Evolutionary conservation across 2,797 vertebrate species (phyloP).

Genomic region (Rhinatrema bivittatum): DNA sequence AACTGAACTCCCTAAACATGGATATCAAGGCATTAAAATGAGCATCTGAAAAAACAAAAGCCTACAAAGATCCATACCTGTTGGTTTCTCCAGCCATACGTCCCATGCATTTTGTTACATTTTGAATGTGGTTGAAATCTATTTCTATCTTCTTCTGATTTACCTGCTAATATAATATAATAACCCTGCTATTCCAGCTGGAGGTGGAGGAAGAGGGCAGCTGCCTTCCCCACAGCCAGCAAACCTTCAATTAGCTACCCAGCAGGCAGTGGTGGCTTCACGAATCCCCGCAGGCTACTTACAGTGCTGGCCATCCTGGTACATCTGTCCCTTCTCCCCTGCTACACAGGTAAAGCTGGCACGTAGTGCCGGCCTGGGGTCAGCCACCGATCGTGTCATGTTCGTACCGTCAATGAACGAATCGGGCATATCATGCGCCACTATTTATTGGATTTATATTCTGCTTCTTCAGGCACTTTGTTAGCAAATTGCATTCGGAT

Average conservation of each 20-base stretch:
- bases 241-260: slow-evolving; percentile 29
- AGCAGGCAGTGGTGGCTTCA: slow-evolving; percentile 17
- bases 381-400: not conserved
- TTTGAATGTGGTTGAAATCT: slow-evolving; percentile 22
- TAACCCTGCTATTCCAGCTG: slow-evolving; percentile 23
- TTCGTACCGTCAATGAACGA: not conserved
- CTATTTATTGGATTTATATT: no score
- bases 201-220: slow-evolving; percentile 25
- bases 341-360: slow-evolving; percentile 4
- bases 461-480: no score
- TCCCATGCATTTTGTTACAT: no score
- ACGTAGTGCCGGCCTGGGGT: not conserved
- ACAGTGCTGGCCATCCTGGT: not conserved
- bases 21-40: no score
- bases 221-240: slow-evolving; percentile 35
- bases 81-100: no score
- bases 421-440: not conserved
- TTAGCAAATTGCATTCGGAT: no score
- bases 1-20: no score
- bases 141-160: slow-evolving; percentile 22
- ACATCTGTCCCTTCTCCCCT: not conserved
- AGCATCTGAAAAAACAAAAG: no score
- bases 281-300: slow-evolving; percentile 10
- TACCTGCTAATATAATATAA: slow-evolving; percentile 6
- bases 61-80: no score